Percentiles rank a stretch among this genome's conserved stretches.
Evolutionary conservation across 2,113 vertebrate species (phyloP).

Genomic region (Hippocampus mohnikei): DNA sequence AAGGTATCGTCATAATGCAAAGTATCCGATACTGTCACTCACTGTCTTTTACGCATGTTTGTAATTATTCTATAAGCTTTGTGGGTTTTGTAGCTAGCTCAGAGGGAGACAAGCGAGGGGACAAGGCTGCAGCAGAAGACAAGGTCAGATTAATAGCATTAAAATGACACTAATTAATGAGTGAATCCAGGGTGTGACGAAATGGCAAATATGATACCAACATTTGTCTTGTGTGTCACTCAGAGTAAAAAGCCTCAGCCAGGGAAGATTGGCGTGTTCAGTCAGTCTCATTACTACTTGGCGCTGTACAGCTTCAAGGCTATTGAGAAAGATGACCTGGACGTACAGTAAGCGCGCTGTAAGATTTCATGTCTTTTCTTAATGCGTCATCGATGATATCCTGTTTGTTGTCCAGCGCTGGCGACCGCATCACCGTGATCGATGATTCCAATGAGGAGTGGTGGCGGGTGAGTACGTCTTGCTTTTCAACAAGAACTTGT

Average conservation of each 20-base stretch:
- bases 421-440: slow-evolving; percentile 88
- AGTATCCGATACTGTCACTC: not conserved
- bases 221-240: slow-evolving; percentile 2
- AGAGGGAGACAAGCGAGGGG: slow-evolving; percentile 80
- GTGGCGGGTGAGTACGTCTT: slow-evolving; percentile 83
- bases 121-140: slow-evolving; percentile 81
- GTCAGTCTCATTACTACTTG: slow-evolving; percentile 88
- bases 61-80: not conserved
- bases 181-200: not conserved
- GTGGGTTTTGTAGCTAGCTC: slow-evolving; percentile 33
- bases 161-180: not conserved
- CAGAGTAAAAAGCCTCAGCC: slow-evolving; percentile 84
- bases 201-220: not conserved
- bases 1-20: not conserved
- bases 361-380: slow-evolving; percentile 38
- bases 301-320: slow-evolving; percentile 92
- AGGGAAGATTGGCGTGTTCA: slow-evolving; percentile 74
- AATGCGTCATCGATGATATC: slow-evolving; percentile 3
- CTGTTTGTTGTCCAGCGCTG: slow-evolving; percentile 71
- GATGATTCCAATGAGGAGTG: slow-evolving; percentile 96
- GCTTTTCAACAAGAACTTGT: not conserved
- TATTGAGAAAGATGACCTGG: slow-evolving; percentile 89
- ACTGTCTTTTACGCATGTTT: not conserved
- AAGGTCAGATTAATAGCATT: slow-evolving; percentile 69
- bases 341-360: slow-evolving; percentile 93